These are phyloP conservation scores for Sternotherus odoratus DNA, from an alignment of 2,797 vertebrate genomes.

Conservation along the genomic window DNA sequence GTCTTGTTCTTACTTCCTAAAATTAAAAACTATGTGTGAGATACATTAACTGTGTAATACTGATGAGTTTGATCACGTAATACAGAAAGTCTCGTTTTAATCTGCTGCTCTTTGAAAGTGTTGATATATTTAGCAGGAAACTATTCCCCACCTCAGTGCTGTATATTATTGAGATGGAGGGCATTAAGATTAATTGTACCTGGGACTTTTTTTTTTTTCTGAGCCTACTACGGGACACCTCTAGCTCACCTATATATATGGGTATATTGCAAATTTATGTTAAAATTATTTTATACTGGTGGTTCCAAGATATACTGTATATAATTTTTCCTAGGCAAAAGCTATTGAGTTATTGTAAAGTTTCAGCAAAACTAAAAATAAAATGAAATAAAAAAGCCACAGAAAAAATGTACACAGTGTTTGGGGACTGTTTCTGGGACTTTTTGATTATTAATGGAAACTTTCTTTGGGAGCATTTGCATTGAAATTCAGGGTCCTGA, in stretches of 20 bases:
- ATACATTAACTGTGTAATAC: not conserved
- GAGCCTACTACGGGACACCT: not conserved
- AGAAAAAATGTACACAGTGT: not conserved
- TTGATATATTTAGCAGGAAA: not conserved
- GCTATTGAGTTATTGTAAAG: not conserved
- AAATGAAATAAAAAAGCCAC: not conserved
- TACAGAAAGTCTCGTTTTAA: not conserved
- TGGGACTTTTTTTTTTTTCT: not conserved
- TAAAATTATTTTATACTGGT: not conserved
- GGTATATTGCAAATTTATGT: not conserved
- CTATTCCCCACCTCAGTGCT: not conserved
- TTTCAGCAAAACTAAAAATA: not conserved
- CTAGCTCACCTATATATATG: not conserved
- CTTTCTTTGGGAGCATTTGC: conserved; percentile 31
- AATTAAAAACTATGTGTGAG: not conserved
- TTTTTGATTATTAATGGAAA: conserved; percentile 1
- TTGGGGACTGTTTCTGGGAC: not conserved
- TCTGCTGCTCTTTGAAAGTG: not conserved
- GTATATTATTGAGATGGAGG: not conserved
- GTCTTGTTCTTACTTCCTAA: not conserved
- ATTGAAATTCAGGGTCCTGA: conserved; percentile 72
- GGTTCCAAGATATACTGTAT: not conserved
- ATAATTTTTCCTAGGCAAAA: conserved; percentile 2
- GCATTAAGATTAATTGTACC: not conserved
- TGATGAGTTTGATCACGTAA: not conserved